A percentile compares a stretch with the other conserved stretches of the same genome.
phyloP scores from a whole-genome alignment of 2,113 vertebrate genomes.

The Naja naja region DNA sequence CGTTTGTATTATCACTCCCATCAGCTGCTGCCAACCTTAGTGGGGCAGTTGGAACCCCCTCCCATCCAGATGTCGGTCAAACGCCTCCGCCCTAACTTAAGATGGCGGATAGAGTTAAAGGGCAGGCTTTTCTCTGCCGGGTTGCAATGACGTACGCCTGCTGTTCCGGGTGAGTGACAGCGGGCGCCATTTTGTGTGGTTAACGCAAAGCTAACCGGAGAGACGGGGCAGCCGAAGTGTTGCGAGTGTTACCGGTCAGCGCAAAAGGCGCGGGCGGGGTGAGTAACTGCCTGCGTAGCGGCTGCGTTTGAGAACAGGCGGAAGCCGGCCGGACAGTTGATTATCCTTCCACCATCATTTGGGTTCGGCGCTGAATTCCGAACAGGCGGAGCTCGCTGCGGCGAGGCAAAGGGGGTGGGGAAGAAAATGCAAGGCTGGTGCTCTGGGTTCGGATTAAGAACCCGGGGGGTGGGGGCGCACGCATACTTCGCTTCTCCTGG shows the following conservation, averaged over 20 bases:
- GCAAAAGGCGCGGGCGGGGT: slow-evolving; percentile 43
- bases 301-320: background rate
- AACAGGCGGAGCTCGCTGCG: background rate
- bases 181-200: slow-evolving; percentile 78
- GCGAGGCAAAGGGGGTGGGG: background rate
- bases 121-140: background rate
- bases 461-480: background rate
- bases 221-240: slow-evolving; percentile 37
- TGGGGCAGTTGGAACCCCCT: background rate
- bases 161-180: slow-evolving; percentile 64
- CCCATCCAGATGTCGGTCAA: background rate
- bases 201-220: slow-evolving; percentile 64
- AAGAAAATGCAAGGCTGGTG: background rate
- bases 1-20: background rate
- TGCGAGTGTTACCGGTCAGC: slow-evolving; percentile 35
- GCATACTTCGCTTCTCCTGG: background rate
- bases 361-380: background rate
- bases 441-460: background rate
- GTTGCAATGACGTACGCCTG: slow-evolving; percentile 9
- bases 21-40: background rate
- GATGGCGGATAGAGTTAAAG: slow-evolving; percentile 34
- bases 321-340: too few relatives aligned
- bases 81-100: slow-evolving; percentile 54
- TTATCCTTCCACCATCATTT: background rate
- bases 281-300: slow-evolving; percentile 37